Percentiles rank a stretch among this genome's conserved stretches.
Conservation (phyloP, 2,888 invertebrate genomes). For the Sialis fuliginosa region DNA sequence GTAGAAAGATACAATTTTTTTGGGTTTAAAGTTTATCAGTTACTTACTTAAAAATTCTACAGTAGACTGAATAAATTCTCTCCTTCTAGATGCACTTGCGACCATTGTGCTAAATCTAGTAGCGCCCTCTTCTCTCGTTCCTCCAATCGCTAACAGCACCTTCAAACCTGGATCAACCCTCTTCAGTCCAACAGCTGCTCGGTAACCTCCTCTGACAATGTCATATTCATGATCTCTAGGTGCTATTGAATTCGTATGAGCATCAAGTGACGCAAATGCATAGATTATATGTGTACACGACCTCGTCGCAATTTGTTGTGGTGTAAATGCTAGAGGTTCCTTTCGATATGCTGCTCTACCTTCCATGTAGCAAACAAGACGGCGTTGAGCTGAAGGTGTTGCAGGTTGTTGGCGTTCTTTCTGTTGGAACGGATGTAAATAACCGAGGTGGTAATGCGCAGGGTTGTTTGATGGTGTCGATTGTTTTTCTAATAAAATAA, state of each 20-base stretch:
- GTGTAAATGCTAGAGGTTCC: conserved; percentile 45
- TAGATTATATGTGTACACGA: conserved; percentile 60
- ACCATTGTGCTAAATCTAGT: conserved; percentile 46
- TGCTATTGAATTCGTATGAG: conserved; percentile 39
- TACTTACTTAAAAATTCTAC: conserved; percentile 36
- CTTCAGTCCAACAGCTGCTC: conserved; percentile 49
- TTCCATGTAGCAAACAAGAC: conserved; percentile 50
- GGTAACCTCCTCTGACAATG: conserved; percentile 55
- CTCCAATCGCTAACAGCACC: conserved; percentile 56
- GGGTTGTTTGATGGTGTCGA: background rate
- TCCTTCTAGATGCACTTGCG: conserved; percentile 31
- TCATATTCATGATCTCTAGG: conserved; percentile 54
- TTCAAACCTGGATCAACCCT: conserved; percentile 45
- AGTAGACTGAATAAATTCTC: conserved; percentile 43
- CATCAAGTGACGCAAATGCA: conserved; percentile 50
- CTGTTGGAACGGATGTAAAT: background rate
- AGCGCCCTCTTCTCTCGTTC: conserved; percentile 38
- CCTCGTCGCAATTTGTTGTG: conserved; percentile 42
- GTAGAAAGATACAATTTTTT: too few relatives aligned
- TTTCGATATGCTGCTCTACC: conserved; percentile 47
- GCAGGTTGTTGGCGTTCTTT: too few relatives aligned
- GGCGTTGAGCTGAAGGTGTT: background rate
- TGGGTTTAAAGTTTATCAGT: too few relatives aligned
- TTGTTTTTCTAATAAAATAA: background rate
- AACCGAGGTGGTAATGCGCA: background rate